Evolutionary conservation across 2,797 vertebrate species (phyloP), one percentile per base, ranked within the genome.

Genomic region (Paratrypauchen microcephalus): DNA sequence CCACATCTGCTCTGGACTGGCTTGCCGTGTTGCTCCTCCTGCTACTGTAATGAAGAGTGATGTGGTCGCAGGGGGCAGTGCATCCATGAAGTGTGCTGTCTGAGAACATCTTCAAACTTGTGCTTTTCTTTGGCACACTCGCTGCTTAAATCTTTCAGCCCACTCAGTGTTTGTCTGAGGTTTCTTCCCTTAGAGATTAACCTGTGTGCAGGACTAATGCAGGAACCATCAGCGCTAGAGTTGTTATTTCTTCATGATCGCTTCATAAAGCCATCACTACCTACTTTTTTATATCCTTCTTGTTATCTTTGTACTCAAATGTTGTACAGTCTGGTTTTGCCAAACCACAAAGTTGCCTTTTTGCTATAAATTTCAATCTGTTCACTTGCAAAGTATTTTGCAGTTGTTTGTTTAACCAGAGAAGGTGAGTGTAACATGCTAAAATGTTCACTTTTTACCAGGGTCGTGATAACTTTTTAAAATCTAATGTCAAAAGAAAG

Each of bases 141-240:
- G 57, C 26, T 1, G 56, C 54, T 74, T 58, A 71, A 77, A 81
- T 78, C 74, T 52, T 50, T 82, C 74, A 65, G 74, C 62, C 79
- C 78, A 65, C 86, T 76, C 81, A 80, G 78, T 78, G 69, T 76
- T 81, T 82, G 83, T 79, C 81, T 86, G 28, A 54, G 66, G 68
- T 73, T 80, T 80, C 73, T 84, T 64, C 77, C 74, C 58, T 70
- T 16, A 26, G 81, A 77, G 65, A n/a, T 36, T 71, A 79, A 19
- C 4, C 12, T 76, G 79, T 85, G 77, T 85, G 77, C 69, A 60
- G 74, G 68, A 79, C 74, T 63, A 45, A 63, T 75, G 64, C 77
- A 69, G 74, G 73, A 85, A 76, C 82, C 71, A 72, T 87, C 81
- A 79, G 74, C 32, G 32, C 3, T 60, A 19, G 64, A 72, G 79